Evolutionary conservation across 1,140 invertebrate genomes (phyloP), one percentile per base, ranked within the genome.

Genomic region (Drosophila oshimai): DNA sequence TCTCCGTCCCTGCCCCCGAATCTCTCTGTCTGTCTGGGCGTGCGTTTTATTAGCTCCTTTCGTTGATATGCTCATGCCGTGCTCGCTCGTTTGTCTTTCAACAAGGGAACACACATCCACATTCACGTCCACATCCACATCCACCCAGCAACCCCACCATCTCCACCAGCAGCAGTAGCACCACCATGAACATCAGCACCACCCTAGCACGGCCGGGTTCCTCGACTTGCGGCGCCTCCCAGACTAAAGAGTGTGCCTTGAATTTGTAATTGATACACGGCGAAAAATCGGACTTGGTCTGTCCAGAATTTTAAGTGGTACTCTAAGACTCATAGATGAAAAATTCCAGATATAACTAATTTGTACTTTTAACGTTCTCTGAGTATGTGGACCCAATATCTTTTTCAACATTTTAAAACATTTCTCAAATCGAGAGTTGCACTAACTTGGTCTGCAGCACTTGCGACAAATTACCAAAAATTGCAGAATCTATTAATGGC

Each of bases 21-120:
- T 33, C 47, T 31, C 37, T 26, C 36, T 67, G 58, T 44, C 69
- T 80, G 54, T 57, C 57, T 80, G 76, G 44, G 51, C 71, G 72
- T 81, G 81, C 61, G 80, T 86, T 87, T 86, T 86, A 86, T 87
- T 87, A 84, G 80, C 80, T 84, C 80, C 80, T 86, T 86, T 86
- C 81, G 80, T 84, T 84, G 80, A 84, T 86, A 84, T 86, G 80
- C 80, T 84, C 75, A 84, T 75, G 76, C 80, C 64, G 80, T 84
- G 75, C 81, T 75, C 75, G 81, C 71, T 73, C 80, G 80, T 84
- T 84, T 84, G 71, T 86, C 80, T 84, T 84, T 84, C 80, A 84
- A 53, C 80, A 47, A 70, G 45, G 58, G 58, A 34, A 64, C 62
- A 57, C 55, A 73, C 39, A 74, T 41, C 28, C 39, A 60, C 54